Evolutionary conservation across 2,888 invertebrate species (phyloP), one percentile per base, ranked within the genome.

Genomic region (Kuschelorhynchus macadamiae): DNA sequence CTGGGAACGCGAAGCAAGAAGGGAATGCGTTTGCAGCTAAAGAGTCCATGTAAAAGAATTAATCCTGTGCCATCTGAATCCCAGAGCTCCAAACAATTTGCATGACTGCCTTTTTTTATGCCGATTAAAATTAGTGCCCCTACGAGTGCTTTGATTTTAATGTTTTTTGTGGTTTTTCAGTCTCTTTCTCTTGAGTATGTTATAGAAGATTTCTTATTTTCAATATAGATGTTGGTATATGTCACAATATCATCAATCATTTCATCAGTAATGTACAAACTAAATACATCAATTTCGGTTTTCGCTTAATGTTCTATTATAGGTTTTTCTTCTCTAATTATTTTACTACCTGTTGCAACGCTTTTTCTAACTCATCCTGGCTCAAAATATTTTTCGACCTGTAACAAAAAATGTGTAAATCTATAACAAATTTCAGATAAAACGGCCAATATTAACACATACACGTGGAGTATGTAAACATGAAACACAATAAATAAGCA

Each of bases 111-210:
- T 49, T 56, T 56, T 61, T 64, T 64, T 0, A 49, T 18, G 3
- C 56, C 47, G 20, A 21, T 39, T 3, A 60, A 17, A 21, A 39
- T 3, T n/a, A 60, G 14, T 20, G 44, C 33, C 16, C 73, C 72
- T 39, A 70, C 59, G n/a, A 75, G 65, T 46, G 75, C 73, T 46
- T 63, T 61, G 30, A 74, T 70, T 70, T 72, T 71, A 47, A 61
- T 14, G 47, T 60, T 64, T 53, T 63, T 66, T 11, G 70, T 70
- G n/a, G 42, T 11, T 53, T 46, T 66, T 21, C 46, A 42, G 33
- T 66, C 66, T 36, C 66, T 50, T 30, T 66, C 66, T 42, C 55
- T 62, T 55, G 46, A 47, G 32, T 65, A 69, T 33, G 67, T 46
- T 21, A 39, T 53, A 18, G 30, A 30, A 41, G 36, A 18, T 55